Percentiles rank a stretch among this genome's conserved stretches.
These are phyloP conservation scores for Drosophila guanche DNA, from an alignment of 1,140 invertebrate genomes.

Conservation along the genomic window DNA sequence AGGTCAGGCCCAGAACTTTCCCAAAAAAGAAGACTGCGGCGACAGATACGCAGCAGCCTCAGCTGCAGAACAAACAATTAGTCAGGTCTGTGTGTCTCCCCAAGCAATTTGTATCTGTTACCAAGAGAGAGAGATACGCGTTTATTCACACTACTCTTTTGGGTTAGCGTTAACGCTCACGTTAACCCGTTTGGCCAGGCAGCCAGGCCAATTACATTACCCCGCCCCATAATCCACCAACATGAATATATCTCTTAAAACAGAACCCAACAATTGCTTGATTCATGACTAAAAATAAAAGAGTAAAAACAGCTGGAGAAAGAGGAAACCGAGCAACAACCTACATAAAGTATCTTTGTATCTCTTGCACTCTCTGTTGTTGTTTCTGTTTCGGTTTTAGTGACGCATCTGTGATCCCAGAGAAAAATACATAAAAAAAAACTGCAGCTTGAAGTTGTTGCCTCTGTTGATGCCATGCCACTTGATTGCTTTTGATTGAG, in stretches of 20 bases:
- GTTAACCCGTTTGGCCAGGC: slow-evolving; percentile 62
- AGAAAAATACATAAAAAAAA: slow-evolving; percentile 21
- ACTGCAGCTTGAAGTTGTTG: slow-evolving; percentile 39
- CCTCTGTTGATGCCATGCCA: slow-evolving; percentile 28
- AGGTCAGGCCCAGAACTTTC: slow-evolving; percentile 74
- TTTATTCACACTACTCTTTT: slow-evolving; percentile 52
- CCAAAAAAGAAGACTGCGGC: slow-evolving; percentile 38
- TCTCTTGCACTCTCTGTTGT: slow-evolving; percentile 17
- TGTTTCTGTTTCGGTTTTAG: slow-evolving; percentile 25
- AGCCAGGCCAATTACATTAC: slow-evolving; percentile 63
- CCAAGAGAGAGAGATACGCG: slow-evolving; percentile 39
- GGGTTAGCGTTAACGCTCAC: slow-evolving; percentile 28
- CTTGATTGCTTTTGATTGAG: slow-evolving; percentile 63
- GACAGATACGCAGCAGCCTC: slow-evolving; percentile 25
- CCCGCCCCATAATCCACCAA: slow-evolving; percentile 62
- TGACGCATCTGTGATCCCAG: slow-evolving; percentile 60
- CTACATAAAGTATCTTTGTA: slow-evolving; percentile 51
- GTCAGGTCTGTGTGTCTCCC: slow-evolving; percentile 54
- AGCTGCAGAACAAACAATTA: slow-evolving; percentile 69
- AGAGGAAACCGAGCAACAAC: slow-evolving; percentile 35
- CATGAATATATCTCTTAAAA: slow-evolving; percentile 56
- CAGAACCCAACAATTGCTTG: slow-evolving; percentile 65
- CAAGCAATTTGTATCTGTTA: slow-evolving; percentile 66
- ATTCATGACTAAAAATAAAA: slow-evolving; percentile 45
- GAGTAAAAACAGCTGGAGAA: slow-evolving; percentile 21